These are phyloP conservation scores for Astatoreochromis straeleni DNA, from an alignment of 2,113 vertebrate species.

Conservation along the genomic window DNA sequence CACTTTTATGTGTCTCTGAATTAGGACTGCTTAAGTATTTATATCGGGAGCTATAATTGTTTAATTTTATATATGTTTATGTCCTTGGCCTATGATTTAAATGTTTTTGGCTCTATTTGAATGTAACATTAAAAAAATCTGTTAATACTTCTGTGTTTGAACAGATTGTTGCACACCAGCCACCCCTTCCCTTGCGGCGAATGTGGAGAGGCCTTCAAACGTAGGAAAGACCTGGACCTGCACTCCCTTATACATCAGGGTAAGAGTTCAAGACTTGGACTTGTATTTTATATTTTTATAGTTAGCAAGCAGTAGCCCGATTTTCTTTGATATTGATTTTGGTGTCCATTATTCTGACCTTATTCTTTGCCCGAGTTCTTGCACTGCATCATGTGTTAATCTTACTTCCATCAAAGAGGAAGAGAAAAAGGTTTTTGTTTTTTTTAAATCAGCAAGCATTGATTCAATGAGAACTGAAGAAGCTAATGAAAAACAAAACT, in stretches of 20 bases:
- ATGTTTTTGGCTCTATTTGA: not conserved
- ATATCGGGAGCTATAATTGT: not conserved
- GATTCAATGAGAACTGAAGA: not conserved
- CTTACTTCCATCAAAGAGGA: not conserved
- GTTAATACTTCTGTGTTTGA: not conserved
- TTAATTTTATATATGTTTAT: not conserved
- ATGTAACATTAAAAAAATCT: not conserved
- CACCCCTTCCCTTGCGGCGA: slow-evolving; percentile 81
- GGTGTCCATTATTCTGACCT: not conserved
- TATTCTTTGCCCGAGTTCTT: not conserved
- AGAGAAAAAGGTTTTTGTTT: fast-evolving
- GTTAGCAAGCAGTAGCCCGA: not conserved
- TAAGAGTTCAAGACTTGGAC: slow-evolving; percentile 28
- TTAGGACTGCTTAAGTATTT: not conserved
- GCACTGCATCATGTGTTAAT: not conserved
- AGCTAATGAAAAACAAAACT: not conserved
- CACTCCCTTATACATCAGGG: slow-evolving; percentile 83
- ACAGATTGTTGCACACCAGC: slow-evolving; percentile 83
- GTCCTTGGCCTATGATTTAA: not conserved
- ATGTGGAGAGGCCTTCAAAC: slow-evolving; percentile 82
- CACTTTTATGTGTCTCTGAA: not conserved
- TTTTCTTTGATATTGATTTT: not conserved
- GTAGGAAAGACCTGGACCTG: slow-evolving; percentile 82
- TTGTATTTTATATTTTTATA: not conserved
- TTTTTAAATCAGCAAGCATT: not conserved